A percentile compares a stretch with the other conserved stretches of the same genome.
Conservation (phyloP, 2,888 invertebrate genomes). For the Microctonus hyperodae region DNA sequence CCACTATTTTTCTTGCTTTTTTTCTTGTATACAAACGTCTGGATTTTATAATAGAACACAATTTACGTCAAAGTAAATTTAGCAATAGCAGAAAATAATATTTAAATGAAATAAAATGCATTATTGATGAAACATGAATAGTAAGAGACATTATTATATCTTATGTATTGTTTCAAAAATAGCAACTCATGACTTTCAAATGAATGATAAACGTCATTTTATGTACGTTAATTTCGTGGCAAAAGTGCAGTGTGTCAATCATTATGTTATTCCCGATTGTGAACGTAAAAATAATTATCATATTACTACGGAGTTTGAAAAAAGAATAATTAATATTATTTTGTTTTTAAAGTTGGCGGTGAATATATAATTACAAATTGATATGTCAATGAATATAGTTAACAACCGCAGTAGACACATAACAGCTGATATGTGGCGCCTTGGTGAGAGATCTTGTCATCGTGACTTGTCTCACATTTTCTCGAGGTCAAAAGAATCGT, state of each 20-base stretch:
- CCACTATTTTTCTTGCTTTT: background rate
- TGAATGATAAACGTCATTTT: no score
- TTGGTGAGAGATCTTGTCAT: background rate
- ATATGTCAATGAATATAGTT: slow-evolving; percentile 28
- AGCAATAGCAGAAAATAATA: background rate
- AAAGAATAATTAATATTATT: background rate
- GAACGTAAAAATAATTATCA: background rate
- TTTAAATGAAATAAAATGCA: no score
- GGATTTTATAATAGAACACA: slow-evolving; percentile 33
- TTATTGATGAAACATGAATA: no score
- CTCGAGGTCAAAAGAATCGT: slow-evolving; percentile 25
- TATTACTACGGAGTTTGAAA: background rate
- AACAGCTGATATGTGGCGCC: slow-evolving; percentile 34
- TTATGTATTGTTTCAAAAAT: no score
- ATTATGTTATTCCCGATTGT: no score
- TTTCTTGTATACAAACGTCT: slow-evolving; percentile 19
- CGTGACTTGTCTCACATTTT: slow-evolving; percentile 37
- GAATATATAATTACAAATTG: background rate
- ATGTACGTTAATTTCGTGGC: no score
- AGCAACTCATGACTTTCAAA: no score
- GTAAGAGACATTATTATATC: no score
- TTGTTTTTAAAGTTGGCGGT: background rate
- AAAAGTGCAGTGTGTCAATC: no score
- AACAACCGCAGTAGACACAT: slow-evolving; percentile 39
- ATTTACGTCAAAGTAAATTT: background rate